phyloP scores from a whole-genome alignment of 2,888 invertebrate species.

The Sicus ferrugineus region DNA sequence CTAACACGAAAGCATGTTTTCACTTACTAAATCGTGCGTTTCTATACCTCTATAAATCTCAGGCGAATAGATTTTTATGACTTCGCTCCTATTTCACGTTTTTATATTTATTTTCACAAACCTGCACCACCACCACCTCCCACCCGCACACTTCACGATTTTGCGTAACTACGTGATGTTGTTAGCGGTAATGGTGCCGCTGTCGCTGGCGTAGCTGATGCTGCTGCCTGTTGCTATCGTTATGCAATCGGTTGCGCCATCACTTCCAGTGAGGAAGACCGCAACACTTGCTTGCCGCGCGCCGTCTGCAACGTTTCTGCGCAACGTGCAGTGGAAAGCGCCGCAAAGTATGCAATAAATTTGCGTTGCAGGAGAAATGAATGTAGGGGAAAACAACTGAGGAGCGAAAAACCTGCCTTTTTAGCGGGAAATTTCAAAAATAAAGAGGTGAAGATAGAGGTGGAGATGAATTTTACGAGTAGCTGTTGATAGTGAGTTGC shows the following conservation, averaged over 20 bases:
- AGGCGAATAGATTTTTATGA: neutral
- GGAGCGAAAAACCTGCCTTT: neutral
- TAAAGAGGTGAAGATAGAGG: neutral
- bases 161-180: constrained; percentile 11
- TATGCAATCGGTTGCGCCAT: constrained; percentile 29
- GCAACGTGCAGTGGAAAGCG: constrained; percentile 12
- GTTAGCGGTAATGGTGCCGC: constrained; percentile 6
- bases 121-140: neutral
- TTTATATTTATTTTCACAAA: neutral
- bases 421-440: neutral
- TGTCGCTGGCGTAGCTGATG: neutral
- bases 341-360: constrained; percentile 12
- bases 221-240: constrained; percentile 35
- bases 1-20: neutral
- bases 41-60: neutral
- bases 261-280: constrained; percentile 11
- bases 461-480: neutral
- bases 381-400: neutral
- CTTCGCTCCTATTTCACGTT: neutral
- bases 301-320: constrained; percentile 7
- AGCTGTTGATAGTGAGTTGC: neutral
- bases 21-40: neutral
- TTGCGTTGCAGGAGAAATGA: constrained; percentile 22
- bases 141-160: neutral
- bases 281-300: no score